Conservation (phyloP, 2,113 vertebrate genomes). For the Seriola quinqueradiata region DNA sequence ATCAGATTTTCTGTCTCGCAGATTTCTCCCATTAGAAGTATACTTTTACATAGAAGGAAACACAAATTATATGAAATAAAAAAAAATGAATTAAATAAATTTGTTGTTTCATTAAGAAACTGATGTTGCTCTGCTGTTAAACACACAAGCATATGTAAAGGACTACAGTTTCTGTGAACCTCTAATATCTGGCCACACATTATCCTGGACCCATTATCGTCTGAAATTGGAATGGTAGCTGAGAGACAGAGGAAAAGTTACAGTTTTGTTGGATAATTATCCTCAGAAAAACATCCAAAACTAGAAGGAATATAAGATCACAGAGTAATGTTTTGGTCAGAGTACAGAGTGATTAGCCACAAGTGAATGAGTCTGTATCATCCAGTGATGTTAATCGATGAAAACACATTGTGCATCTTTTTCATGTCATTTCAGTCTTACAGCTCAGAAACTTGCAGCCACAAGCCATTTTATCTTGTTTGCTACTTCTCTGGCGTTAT, state of each 20-base stretch:
- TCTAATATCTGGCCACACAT: not conserved
- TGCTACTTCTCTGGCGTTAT: not conserved
- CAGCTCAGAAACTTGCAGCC: too few species aligned
- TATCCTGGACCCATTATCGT: not conserved
- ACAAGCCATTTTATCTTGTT: not conserved
- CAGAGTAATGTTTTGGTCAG: not conserved
- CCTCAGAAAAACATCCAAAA: not conserved
- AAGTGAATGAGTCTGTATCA: not conserved
- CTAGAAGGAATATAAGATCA: not conserved
- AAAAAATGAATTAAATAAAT: too few species aligned
- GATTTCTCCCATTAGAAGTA: not conserved
- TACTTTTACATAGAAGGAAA: too few species aligned
- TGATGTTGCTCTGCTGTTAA: too few species aligned
- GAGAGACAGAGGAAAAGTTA: not conserved
- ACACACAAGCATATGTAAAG: not conserved
- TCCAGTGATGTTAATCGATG: too few species aligned
- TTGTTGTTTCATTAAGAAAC: too few species aligned
- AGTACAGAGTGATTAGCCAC: not conserved
- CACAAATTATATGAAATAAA: too few species aligned
- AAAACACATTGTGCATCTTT: not conserved
- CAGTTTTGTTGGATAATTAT: not conserved
- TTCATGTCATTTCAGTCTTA: too few species aligned
- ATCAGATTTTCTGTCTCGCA: not conserved
- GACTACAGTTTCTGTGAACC: not conserved
- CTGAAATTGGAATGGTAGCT: not conserved